These are phyloP conservation scores for Drosophila recens DNA, from an alignment of 2,888 invertebrate genomes.

Conservation along the genomic window DNA sequence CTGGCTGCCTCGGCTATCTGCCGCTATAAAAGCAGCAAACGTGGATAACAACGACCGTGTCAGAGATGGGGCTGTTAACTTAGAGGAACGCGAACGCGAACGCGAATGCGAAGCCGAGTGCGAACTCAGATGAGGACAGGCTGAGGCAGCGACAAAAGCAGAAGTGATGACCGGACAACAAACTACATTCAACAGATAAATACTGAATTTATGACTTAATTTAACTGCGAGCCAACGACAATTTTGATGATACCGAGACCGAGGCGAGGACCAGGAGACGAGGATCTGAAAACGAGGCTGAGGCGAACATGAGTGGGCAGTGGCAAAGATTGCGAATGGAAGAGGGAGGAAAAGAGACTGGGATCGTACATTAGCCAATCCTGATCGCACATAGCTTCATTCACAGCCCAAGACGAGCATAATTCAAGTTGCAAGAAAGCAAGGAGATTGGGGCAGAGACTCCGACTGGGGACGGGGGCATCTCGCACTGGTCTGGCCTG, in stretches of 20 bases:
- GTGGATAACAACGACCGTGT: slow-evolving; percentile 60
- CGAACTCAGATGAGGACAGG: slow-evolving; percentile 3
- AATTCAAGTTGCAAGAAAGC: slow-evolving; percentile 61
- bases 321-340: slow-evolving; percentile 67
- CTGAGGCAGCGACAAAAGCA: slow-evolving; percentile 69
- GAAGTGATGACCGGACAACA: slow-evolving; percentile 83
- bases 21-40: slow-evolving; percentile 75
- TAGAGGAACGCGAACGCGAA: slow-evolving; percentile 7
- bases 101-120: slow-evolving; percentile 20
- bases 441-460: slow-evolving; percentile 9
- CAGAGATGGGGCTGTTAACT: slow-evolving; percentile 26
- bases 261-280: slow-evolving; percentile 17
- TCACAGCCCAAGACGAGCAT: slow-evolving; percentile 73
- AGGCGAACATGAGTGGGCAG: slow-evolving; percentile 73
- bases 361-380: slow-evolving; percentile 72
- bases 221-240: slow-evolving; percentile 83
- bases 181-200: slow-evolving; percentile 84
- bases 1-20: slow-evolving; percentile 47
- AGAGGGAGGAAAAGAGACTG: slow-evolving; percentile 10
- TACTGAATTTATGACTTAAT: slow-evolving; percentile 85
- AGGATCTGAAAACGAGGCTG: slow-evolving; percentile 8
- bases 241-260: slow-evolving; percentile 73
- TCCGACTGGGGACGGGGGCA: background rate
- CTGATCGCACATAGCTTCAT: slow-evolving; percentile 78
- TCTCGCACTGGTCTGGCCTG: slow-evolving; percentile 41